These are phyloP conservation scores for Dolichomitus sp. DNA, from an alignment of 2,888 invertebrate species.

Conservation along the genomic window DNA sequence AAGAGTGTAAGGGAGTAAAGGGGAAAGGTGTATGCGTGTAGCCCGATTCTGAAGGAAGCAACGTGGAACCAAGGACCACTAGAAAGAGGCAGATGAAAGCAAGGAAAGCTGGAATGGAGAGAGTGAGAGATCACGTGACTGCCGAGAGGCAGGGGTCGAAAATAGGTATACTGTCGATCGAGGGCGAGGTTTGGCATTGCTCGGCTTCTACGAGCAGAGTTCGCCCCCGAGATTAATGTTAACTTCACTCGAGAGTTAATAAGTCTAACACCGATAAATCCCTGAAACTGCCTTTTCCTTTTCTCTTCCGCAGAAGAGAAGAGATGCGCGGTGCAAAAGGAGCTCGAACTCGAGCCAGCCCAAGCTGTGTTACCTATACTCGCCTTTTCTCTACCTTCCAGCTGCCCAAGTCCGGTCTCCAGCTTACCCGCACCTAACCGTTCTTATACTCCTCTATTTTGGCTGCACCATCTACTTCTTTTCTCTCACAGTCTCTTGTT, in stretches of 20 bases:
- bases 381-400: conserved; percentile 10
- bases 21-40: conserved; percentile 36
- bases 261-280: conserved; percentile 83
- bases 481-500: not conserved
- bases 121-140: conserved; percentile 42
- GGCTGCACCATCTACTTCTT: not conserved
- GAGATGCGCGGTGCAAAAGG: conserved; percentile 13
- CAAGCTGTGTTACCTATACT: conserved; percentile 15
- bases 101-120: not conserved
- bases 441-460: not conserved
- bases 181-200: conserved; percentile 59
- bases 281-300: conserved; percentile 74
- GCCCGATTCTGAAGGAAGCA: conserved; percentile 23
- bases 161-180: conserved; percentile 65
- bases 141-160: conserved; percentile 18
- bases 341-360: conserved; percentile 9
- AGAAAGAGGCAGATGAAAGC: conserved; percentile 13
- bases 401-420: conserved; percentile 2
- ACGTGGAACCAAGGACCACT: conserved; percentile 15
- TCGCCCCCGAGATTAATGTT: conserved; percentile 81
- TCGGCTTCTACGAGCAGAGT: conserved; percentile 68
- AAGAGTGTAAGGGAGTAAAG: conserved; percentile 26
- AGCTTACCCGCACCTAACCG: not conserved
- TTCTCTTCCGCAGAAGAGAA: conserved; percentile 50
- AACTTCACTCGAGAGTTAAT: conserved; percentile 83